phyloP scores from a whole-genome alignment of 1,140 invertebrate species.

The Fopius arisanus region DNA sequence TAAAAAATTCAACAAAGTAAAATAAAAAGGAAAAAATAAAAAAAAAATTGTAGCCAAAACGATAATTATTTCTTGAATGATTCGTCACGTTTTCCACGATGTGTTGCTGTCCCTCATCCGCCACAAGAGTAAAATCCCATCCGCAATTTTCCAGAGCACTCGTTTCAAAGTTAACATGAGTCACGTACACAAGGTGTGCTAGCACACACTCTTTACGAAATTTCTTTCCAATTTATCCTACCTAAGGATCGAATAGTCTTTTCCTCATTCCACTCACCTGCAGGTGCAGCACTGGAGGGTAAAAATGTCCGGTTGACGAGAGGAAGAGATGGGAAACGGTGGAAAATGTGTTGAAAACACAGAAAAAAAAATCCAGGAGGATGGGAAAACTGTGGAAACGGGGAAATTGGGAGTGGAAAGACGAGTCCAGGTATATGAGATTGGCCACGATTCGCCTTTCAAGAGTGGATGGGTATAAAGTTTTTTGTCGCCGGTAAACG shows the following conservation, averaged over 20 bases:
- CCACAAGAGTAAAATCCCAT: background rate
- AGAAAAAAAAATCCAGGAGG: background rate
- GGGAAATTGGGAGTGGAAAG: background rate
- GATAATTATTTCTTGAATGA: background rate
- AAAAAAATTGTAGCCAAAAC: too few species aligned
- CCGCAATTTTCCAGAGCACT: background rate
- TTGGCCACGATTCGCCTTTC: background rate
- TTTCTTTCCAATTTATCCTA: constrained; percentile 29
- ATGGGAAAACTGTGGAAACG: background rate
- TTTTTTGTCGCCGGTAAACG: background rate
- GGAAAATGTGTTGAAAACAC: background rate
- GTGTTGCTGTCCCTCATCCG: background rate
- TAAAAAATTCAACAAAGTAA: too few species aligned
- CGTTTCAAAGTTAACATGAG: constrained; percentile 24
- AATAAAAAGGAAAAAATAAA: too few species aligned
- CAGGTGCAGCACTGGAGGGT: background rate
- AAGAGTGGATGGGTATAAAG: background rate
- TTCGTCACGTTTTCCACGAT: constrained; percentile 21
- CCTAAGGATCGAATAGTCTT: constrained; percentile 21
- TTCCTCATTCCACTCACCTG: background rate
- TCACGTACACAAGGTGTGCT: constrained; percentile 15
- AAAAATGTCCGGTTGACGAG: constrained; percentile 24
- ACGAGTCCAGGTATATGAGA: background rate
- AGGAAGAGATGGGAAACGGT: background rate
- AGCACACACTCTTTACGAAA: constrained; percentile 16